Evolutionary conservation across 2,113 vertebrate species (phyloP).

Genomic region (Anoura caudifer): DNA sequence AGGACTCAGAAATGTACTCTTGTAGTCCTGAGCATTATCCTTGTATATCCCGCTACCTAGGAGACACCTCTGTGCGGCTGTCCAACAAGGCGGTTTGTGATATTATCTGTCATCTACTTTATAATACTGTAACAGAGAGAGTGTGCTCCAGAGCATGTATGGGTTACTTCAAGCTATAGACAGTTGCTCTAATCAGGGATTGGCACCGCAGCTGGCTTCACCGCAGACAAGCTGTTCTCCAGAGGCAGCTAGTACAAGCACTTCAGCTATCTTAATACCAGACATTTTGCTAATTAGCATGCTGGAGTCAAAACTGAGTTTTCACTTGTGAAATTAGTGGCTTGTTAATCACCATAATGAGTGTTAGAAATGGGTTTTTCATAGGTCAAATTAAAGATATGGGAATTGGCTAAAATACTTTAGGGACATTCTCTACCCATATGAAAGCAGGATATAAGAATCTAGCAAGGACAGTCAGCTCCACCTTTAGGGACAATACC

Average conservation of each 20-base stretch:
- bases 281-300: constrained; percentile 69
- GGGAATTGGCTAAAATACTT: constrained; percentile 43
- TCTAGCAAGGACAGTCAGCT: neutral
- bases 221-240: constrained; percentile 38
- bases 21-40: neutral
- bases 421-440: neutral
- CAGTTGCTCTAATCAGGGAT: constrained; percentile 40
- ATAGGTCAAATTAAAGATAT: constrained; percentile 64
- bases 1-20: neutral
- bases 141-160: neutral
- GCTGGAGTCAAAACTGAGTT: constrained; percentile 69
- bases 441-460: constrained; percentile 9
- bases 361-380: constrained; percentile 65
- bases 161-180: constrained; percentile 5
- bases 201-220: constrained; percentile 32
- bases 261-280: constrained; percentile 70
- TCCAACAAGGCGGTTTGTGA: neutral
- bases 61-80: neutral
- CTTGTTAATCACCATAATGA: constrained; percentile 75
- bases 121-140: neutral
- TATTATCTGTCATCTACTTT: neutral
- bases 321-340: constrained; percentile 75
- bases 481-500: neutral
- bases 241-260: constrained; percentile 53
- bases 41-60: neutral